Conservation (phyloP, 2,113 vertebrate species). For the Penelope pileata region DNA sequence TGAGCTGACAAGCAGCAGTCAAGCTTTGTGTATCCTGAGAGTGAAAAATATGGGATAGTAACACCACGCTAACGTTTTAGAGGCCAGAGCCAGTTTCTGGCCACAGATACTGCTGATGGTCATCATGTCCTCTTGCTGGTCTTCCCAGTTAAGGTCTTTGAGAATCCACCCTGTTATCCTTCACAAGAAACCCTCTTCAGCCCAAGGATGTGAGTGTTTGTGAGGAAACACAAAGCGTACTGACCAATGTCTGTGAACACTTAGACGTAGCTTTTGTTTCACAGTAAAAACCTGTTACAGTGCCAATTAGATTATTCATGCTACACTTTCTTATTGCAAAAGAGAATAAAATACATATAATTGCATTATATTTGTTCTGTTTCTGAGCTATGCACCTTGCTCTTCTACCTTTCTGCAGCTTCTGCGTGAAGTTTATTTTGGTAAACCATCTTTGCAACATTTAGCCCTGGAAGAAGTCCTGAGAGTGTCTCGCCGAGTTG, state of each 20-base stretch:
- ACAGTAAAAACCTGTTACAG: background rate
- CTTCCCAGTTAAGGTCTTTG: background rate
- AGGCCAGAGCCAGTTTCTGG: background rate
- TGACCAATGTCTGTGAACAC: background rate
- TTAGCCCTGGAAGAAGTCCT: background rate
- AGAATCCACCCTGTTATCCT: background rate
- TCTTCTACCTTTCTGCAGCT: background rate
- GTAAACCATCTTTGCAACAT: background rate
- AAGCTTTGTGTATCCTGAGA: background rate
- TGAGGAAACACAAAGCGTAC: background rate
- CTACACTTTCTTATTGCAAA: background rate
- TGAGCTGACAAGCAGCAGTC: background rate
- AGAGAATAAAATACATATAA: background rate
- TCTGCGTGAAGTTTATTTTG: background rate
- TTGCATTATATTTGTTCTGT: background rate
- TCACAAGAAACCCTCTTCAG: background rate
- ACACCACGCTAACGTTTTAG: background rate
- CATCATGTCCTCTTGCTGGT: background rate
- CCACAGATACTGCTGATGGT: background rate
- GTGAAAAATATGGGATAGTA: background rate
- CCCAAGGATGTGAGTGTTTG: background rate
- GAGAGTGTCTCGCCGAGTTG: background rate
- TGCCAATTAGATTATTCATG: background rate
- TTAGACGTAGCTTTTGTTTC: conserved; percentile 3
- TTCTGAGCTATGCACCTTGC: background rate